These are phyloP conservation scores for Vanessa cardui DNA, from an alignment of 2,888 invertebrate species.

Conservation along the genomic window DNA sequence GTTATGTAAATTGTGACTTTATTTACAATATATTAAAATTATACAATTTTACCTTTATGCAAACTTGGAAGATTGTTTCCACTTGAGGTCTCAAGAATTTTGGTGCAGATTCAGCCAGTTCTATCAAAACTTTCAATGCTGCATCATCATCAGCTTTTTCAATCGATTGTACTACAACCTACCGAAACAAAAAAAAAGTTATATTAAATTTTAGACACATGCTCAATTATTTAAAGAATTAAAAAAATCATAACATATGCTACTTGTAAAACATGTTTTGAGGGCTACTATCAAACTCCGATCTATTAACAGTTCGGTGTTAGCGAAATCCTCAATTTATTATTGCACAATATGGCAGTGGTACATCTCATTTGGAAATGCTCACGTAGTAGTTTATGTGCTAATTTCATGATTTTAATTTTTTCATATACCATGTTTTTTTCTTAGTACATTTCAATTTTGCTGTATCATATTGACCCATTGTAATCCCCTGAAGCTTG, in stretches of 20 bases:
- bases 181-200: constrained; percentile 31
- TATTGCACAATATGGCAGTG: constrained; percentile 76
- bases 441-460: no score
- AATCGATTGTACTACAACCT: constrained; percentile 91
- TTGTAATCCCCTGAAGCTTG: no score
- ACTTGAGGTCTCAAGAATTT: constrained; percentile 95
- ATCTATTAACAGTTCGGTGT: constrained; percentile 67
- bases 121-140: constrained; percentile 95
- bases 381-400: constrained; percentile 66
- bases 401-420: constrained; percentile 29
- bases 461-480: no score
- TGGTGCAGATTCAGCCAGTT: constrained; percentile 95
- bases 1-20: not conserved
- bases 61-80: constrained; percentile 92
- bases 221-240: no score
- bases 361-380: constrained; percentile 59
- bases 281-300: constrained; percentile 80
- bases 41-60: constrained; percentile 86
- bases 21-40: constrained; percentile 49
- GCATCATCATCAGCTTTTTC: constrained; percentile 94
- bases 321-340: constrained; percentile 75
- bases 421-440: not conserved
- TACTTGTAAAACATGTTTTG: constrained; percentile 53
- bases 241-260: no score
- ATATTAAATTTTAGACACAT: no score